Percentiles rank a stretch among this genome's conserved stretches.
Conservation (phyloP, 2,797 vertebrate genomes). For the Sebastolobus altivelis region DNA sequence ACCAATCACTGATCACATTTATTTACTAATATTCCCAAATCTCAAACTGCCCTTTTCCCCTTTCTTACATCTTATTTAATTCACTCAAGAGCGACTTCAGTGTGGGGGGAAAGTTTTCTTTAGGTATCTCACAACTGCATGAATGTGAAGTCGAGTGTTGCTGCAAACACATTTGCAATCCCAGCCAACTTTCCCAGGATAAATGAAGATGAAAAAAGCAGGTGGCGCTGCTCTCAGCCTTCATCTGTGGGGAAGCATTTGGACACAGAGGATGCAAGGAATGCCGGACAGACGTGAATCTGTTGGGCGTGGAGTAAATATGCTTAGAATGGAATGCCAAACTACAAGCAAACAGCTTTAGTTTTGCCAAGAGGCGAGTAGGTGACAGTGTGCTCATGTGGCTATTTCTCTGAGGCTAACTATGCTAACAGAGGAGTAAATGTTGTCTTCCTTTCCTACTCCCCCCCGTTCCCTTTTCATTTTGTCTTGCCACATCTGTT, state of each 20-base stretch:
- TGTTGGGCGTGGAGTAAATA: conserved; percentile 71
- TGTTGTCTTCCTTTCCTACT: conserved; percentile 29
- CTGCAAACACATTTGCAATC: conserved; percentile 37
- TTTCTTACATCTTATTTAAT: background rate
- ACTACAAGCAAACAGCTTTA: conserved; percentile 52
- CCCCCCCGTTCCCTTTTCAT: conserved; percentile 30
- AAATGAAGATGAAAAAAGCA: conserved; percentile 63
- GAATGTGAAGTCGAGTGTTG: conserved; percentile 8
- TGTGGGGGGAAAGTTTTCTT: conserved; percentile 11
- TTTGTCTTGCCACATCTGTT: conserved; percentile 81
- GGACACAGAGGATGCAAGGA: conserved; percentile 58
- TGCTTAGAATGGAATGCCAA: conserved; percentile 62
- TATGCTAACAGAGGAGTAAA: conserved; percentile 31
- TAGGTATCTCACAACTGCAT: conserved; percentile 9
- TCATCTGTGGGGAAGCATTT: conserved; percentile 55
- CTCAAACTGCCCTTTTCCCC: background rate
- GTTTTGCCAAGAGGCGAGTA: conserved; percentile 33
- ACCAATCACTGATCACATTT: background rate
- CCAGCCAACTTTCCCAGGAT: conserved; percentile 17
- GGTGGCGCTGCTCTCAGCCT: conserved; percentile 66
- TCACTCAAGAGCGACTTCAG: background rate
- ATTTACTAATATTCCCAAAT: background rate
- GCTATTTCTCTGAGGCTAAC: conserved; percentile 16
- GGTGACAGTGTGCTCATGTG: conserved; percentile 26
- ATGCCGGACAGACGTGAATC: conserved; percentile 49